These are phyloP conservation scores for Pseudorhombus dupliciocellatus DNA, from an alignment of 2,113 vertebrate genomes.

Conservation along the genomic window DNA sequence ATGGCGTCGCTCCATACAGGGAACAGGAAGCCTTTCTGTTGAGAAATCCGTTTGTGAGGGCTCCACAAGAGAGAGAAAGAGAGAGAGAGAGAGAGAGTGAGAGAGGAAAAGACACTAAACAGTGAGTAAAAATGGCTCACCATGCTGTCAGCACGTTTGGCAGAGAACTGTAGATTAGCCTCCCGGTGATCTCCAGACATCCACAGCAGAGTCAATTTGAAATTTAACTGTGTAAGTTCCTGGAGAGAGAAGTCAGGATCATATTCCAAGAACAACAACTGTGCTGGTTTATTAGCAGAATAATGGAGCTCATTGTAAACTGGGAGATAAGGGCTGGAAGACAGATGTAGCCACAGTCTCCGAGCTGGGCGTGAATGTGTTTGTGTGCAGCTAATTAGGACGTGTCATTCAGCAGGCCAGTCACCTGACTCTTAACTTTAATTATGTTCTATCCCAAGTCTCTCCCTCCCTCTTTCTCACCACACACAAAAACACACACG, in stretches of 20 bases:
- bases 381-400: constrained; percentile 39
- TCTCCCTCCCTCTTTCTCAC: too few species aligned
- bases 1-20: not conserved
- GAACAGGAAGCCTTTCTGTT: not conserved
- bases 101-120: not conserved
- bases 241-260: not conserved
- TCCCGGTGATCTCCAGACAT: not conserved
- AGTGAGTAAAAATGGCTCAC: not conserved
- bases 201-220: not conserved
- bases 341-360: not conserved
- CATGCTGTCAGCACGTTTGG: not conserved
- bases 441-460: constrained; percentile 23
- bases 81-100: too few species aligned
- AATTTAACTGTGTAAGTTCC: constrained; percentile 1
- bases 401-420: constrained; percentile 39
- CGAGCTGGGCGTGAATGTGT: constrained; percentile 8
- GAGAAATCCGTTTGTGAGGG: not conserved
- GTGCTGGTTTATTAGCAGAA: not conserved
- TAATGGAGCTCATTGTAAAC: not conserved
- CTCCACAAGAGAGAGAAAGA: too few species aligned
- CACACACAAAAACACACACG: constrained; percentile 3
- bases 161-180: not conserved
- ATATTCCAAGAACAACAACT: constrained; percentile 3
- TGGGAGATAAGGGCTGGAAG: constrained; percentile 7
- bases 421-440: constrained; percentile 49